These are phyloP conservation scores for Falco rusticolus DNA, from an alignment of 2,797 vertebrate species.

Conservation along the genomic window DNA sequence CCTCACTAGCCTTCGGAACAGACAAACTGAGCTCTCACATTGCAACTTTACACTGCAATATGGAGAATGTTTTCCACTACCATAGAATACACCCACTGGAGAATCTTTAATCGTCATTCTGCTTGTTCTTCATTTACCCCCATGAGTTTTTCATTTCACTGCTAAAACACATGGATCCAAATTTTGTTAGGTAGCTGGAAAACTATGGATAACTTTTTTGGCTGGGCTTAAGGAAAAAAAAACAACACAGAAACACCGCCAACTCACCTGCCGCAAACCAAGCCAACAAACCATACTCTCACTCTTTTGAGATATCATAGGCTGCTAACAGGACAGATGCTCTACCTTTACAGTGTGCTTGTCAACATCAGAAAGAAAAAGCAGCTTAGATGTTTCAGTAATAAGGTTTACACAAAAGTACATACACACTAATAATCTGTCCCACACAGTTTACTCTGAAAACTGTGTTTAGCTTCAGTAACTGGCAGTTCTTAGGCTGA, in stretches of 20 bases:
- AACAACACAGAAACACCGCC: background rate
- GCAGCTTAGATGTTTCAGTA: background rate
- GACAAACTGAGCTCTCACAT: background rate
- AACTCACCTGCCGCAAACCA: fast-evolving
- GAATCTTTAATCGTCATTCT: background rate
- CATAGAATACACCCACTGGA: background rate
- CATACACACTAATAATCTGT: background rate
- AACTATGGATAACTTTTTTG: background rate
- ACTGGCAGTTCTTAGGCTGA: background rate
- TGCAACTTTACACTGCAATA: background rate
- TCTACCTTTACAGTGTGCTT: background rate
- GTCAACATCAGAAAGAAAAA: background rate
- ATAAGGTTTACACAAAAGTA: background rate
- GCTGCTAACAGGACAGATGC: background rate
- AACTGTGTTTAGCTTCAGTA: background rate
- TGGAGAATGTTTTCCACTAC: background rate
- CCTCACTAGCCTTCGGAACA: background rate
- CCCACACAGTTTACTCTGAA: background rate
- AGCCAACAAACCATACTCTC: background rate
- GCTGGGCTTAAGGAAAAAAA: background rate
- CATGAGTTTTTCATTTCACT: background rate
- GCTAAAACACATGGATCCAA: background rate
- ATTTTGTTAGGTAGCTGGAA: background rate
- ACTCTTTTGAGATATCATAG: background rate
- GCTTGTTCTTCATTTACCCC: background rate